Evolutionary conservation across 2,113 vertebrate genomes (phyloP).

Genomic region (Syngnathus typhle): DNA sequence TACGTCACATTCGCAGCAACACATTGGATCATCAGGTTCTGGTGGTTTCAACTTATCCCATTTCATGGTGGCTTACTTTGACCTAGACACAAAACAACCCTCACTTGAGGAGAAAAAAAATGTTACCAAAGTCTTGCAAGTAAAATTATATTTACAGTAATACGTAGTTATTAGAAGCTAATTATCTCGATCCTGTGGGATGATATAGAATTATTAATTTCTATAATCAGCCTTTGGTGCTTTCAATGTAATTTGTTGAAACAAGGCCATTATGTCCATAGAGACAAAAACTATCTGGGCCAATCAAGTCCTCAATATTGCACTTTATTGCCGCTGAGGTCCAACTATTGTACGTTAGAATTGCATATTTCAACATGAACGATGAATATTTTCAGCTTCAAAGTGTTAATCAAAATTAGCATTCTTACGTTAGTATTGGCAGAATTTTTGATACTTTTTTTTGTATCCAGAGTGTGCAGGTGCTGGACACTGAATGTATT

Average conservation of each 20-base stretch:
- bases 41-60: conserved; percentile 68
- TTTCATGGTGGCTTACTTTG: conserved; percentile 53
- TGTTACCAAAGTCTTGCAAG: background rate
- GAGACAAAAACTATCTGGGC: conserved; percentile 56
- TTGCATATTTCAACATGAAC: background rate
- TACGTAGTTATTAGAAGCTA: background rate
- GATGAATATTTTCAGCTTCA: background rate
- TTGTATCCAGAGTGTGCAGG: no score
- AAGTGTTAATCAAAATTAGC: background rate
- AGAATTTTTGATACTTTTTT: background rate
- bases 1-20: conserved; percentile 67
- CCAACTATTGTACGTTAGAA: conserved; percentile 24
- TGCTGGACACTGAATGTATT: background rate
- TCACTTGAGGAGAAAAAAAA: conserved; percentile 18
- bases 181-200: background rate
- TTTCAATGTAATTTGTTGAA: conserved; percentile 56
- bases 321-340: conserved; percentile 5
- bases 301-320: conserved; percentile 30
- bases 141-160: background rate
- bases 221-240: conserved; percentile 24
- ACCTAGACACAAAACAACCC: background rate
- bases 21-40: conserved; percentile 64
- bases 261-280: conserved; percentile 59
- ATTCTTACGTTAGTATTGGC: background rate
- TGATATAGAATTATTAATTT: background rate